phyloP scores from a whole-genome alignment of 1,140 invertebrate species.

The Ladona fulva region DNA sequence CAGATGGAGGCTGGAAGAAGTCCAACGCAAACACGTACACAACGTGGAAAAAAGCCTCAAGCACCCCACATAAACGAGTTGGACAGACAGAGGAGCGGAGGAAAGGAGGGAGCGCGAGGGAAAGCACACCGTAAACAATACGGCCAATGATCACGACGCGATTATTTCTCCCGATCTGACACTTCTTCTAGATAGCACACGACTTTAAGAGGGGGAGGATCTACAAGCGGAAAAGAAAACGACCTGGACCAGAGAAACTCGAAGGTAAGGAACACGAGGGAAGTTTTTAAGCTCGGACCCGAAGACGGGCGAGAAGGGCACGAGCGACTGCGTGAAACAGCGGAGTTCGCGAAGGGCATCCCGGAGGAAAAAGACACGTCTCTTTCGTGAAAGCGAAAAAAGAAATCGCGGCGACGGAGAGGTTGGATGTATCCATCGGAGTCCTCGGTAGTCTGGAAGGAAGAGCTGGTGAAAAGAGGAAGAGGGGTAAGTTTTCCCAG shows the following conservation, averaged over 20 bases:
- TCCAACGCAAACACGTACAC: no score
- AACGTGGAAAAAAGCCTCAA: no score
- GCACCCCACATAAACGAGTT: neutral
- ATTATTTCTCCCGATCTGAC: neutral
- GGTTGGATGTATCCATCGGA: neutral
- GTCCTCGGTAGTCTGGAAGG: neutral
- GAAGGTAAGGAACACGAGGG: neutral
- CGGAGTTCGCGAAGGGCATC: no score
- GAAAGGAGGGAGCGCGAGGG: neutral
- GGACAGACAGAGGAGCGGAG: no score
- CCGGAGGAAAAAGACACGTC: no score
- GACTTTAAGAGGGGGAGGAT: neutral
- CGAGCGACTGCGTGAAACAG: no score
- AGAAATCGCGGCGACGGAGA: neutral
- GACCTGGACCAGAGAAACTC: no score
- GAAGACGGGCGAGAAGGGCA: neutral
- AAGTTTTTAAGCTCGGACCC: no score
- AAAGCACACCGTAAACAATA: neutral
- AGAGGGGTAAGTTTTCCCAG: neutral
- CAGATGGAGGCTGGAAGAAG: no score
- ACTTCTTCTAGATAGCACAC: neutral
- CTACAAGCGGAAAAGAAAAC: no score
- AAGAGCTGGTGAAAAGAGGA: neutral
- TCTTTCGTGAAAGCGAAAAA: no score
- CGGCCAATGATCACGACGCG: neutral